A percentile compares a stretch with the other conserved stretches of the same genome.
These are phyloP conservation scores for Oxyteleia sp. DNA, from an alignment of 2,888 invertebrate species.

Conservation along the genomic window DNA sequence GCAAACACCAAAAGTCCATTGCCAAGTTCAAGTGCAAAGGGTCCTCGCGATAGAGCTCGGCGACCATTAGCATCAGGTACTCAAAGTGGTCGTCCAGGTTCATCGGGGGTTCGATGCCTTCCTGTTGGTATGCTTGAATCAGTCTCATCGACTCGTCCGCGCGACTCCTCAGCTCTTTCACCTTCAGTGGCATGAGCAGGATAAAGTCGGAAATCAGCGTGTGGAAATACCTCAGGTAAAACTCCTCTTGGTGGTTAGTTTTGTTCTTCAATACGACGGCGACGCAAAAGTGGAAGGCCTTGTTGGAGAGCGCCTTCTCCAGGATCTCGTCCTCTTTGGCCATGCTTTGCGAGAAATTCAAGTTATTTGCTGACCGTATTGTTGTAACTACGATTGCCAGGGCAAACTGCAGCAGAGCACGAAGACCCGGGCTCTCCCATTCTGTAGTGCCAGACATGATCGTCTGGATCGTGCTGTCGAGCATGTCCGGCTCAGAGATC, in stretches of 20 bases:
- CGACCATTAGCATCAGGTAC: constrained; percentile 93
- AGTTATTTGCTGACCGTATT: constrained; percentile 89
- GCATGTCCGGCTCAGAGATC: constrained; percentile 82
- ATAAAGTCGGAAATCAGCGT: constrained; percentile 96
- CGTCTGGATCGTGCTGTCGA: constrained; percentile 90
- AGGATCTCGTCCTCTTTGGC: constrained; percentile 94
- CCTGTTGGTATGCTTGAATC: constrained; percentile 91
- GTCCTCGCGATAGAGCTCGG: constrained; percentile 93
- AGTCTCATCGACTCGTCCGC: constrained; percentile 96
- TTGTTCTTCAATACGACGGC: constrained; percentile 92
- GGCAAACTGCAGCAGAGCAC: constrained; percentile 91
- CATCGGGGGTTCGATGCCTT: constrained; percentile 93
- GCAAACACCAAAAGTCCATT: constrained; percentile 94
- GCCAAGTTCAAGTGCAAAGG: constrained; percentile 91
- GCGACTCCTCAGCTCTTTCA: constrained; percentile 93
- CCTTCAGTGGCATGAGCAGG: constrained; percentile 96
- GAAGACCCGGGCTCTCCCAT: constrained; percentile 89
- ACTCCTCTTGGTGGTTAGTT: constrained; percentile 92
- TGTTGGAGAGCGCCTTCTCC: constrained; percentile 92
- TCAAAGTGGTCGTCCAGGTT: constrained; percentile 94
- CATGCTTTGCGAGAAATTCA: constrained; percentile 88
- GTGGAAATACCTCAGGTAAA: constrained; percentile 94
- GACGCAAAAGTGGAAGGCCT: constrained; percentile 94
- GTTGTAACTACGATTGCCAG: constrained; percentile 91
- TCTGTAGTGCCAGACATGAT: constrained; percentile 87